A percentile compares a stretch with the other conserved stretches of the same genome.
phyloP scores from a whole-genome alignment of 2,797 vertebrate species.

The Schizopygopsis pylzovi region DNA sequence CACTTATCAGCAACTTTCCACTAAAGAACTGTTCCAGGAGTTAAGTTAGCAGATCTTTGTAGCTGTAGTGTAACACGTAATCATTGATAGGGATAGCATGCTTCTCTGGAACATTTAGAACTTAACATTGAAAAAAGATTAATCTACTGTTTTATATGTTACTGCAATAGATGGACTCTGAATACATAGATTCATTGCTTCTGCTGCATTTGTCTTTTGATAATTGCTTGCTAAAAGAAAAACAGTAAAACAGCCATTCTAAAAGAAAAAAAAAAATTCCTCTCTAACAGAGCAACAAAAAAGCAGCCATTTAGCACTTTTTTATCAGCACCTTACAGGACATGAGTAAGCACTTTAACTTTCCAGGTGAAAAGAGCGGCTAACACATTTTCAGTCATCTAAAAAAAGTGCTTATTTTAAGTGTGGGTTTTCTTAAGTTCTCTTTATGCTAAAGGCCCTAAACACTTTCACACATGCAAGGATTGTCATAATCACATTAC shows the following conservation, averaged over 20 bases:
- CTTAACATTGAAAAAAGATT: neutral
- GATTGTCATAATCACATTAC: neutral
- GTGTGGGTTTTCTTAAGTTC: neutral
- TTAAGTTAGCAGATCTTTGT: neutral
- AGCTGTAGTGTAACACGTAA: neutral
- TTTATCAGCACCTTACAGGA: slow-evolving; percentile 3
- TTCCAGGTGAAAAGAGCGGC: neutral
- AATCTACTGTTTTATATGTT: neutral
- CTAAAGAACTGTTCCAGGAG: neutral
- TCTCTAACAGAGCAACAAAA: neutral
- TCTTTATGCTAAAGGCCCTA: neutral
- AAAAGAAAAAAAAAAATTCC: neutral
- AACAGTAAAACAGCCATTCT: neutral
- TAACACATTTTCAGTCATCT: neutral
- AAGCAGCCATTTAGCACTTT: slow-evolving; percentile 1
- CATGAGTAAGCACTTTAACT: neutral
- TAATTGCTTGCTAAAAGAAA: neutral
- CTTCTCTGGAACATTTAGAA: neutral
- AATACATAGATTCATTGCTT: neutral
- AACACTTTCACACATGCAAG: neutral
- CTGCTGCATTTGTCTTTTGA: neutral
- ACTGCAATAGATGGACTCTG: neutral
- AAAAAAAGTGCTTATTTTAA: neutral
- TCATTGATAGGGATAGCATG: neutral
- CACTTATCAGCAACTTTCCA: neutral